phyloP scores from a whole-genome alignment of 1,140 invertebrate species.

The Lamellibrachia luymesi region DNA sequence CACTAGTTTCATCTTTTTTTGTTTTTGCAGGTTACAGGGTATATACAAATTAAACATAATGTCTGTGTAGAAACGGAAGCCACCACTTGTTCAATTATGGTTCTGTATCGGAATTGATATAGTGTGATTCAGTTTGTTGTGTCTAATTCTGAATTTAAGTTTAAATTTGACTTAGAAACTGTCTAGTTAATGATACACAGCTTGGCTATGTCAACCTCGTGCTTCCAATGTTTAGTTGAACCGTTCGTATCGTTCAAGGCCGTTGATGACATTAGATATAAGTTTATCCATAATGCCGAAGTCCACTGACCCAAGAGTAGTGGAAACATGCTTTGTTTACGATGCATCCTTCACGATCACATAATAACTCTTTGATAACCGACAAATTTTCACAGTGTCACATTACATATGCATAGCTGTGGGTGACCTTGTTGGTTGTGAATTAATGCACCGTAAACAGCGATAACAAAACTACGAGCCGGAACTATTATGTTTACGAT shows the following conservation, averaged over 20 bases:
- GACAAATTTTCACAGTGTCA: background rate
- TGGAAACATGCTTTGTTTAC: background rate
- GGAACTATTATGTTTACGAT: too few species aligned
- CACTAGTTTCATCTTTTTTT: too few species aligned
- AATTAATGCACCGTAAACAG: background rate
- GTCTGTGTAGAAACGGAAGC: too few species aligned
- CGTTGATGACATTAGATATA: background rate
- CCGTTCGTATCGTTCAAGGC: background rate
- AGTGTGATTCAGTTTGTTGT: too few species aligned
- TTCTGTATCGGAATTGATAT: too few species aligned
- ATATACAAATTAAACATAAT: too few species aligned
- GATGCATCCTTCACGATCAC: background rate
- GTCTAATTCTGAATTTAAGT: background rate
- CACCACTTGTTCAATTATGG: too few species aligned
- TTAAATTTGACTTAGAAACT: background rate
- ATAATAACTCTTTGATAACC: background rate
- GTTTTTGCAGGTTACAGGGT: too few species aligned
- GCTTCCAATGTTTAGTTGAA: background rate
- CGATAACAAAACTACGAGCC: background rate
- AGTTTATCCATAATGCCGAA: background rate
- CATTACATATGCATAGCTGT: background rate
- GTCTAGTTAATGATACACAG: background rate
- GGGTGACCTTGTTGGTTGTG: background rate
- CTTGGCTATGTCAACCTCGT: background rate
- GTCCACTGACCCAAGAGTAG: background rate